Percentiles rank a stretch among this genome's conserved stretches.
These are phyloP conservation scores for Melitaea cinxia DNA, from an alignment of 1,140 invertebrate genomes.

Conservation along the genomic window DNA sequence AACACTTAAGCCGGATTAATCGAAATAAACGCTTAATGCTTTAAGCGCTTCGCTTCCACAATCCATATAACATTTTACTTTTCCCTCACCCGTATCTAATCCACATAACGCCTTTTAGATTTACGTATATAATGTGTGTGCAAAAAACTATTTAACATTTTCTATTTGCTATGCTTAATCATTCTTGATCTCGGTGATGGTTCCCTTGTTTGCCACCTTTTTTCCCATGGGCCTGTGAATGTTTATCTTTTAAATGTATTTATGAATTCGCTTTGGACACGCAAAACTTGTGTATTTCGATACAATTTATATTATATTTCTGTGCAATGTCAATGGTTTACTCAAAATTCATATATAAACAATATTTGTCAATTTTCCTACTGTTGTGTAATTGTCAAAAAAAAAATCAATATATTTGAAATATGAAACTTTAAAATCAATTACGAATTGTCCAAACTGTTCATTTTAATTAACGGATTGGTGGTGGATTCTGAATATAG, in stretches of 20 bases:
- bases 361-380: background rate
- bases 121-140: constrained; percentile 40
- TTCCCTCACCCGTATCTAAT: constrained; percentile 36
- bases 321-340: background rate
- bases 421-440: background rate
- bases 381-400: background rate
- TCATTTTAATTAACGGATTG: constrained; percentile 19
- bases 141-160: constrained; percentile 64
- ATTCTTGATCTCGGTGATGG: constrained; percentile 82
- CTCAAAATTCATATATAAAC: background rate
- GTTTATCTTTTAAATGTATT: constrained; percentile 34
- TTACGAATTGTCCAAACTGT: constrained; percentile 14
- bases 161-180: constrained; percentile 79
- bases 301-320: background rate
- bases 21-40: constrained; percentile 36
- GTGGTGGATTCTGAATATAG: constrained; percentile 59
- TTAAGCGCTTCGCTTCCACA: constrained; percentile 38
- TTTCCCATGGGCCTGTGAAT: constrained; percentile 56
- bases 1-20: constrained; percentile 3
- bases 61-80: constrained; percentile 25
- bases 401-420: background rate
- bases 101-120: constrained; percentile 39
- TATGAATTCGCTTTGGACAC: constrained; percentile 26
- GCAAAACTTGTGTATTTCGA: constrained; percentile 11
- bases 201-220: constrained; percentile 65